Conservation (phyloP, 2,113 vertebrate species). For the Phocoena sinus region DNA sequence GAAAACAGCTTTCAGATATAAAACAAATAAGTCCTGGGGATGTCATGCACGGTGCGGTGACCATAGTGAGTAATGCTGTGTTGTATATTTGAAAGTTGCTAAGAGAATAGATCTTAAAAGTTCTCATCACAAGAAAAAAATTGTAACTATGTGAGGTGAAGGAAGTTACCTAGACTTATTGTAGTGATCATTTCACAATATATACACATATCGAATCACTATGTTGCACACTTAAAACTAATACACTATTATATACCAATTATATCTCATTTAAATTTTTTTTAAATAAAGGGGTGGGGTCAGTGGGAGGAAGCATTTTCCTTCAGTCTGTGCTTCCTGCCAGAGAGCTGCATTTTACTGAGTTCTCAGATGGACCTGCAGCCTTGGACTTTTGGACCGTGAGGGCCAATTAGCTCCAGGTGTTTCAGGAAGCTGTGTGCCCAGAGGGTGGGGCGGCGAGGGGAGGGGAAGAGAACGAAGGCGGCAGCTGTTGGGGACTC, state of each 20-base stretch:
- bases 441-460: rapidly evolving
- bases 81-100: neutral
- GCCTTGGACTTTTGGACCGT: neutral
- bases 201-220: neutral
- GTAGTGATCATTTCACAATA: neutral
- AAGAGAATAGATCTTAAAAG: neutral
- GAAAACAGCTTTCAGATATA: neutral
- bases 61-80: neutral
- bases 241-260: neutral
- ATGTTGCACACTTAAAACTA: neutral
- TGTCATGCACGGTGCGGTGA: neutral
- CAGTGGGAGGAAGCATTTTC: neutral
- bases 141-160: neutral
- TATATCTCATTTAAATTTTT: neutral
- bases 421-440: neutral
- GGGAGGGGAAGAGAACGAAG: neutral
- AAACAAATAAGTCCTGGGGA: neutral
- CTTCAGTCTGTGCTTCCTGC: neutral
- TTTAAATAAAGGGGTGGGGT: neutral
- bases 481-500: neutral
- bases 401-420: neutral
- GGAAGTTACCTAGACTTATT: neutral
- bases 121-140: neutral
- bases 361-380: neutral
- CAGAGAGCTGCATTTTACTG: neutral